These are phyloP conservation scores for Timema cristinae DNA, from an alignment of 2,888 invertebrate species.

Conservation along the genomic window DNA sequence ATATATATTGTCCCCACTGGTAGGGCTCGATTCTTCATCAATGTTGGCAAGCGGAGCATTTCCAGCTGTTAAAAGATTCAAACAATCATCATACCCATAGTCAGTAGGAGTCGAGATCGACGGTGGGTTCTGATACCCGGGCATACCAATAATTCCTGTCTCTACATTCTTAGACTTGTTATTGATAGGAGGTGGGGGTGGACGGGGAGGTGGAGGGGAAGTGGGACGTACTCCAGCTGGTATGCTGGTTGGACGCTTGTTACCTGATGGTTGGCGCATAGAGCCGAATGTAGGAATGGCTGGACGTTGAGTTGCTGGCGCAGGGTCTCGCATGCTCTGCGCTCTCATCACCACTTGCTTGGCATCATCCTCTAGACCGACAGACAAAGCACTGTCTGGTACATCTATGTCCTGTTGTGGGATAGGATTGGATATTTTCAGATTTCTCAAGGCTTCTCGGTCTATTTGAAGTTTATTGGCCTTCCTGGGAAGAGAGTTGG, in stretches of 20 bases:
- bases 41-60: slow-evolving; percentile 56
- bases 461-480: slow-evolving; percentile 60
- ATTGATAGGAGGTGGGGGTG: slow-evolving; percentile 41
- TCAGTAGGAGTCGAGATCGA: slow-evolving; percentile 46
- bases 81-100: slow-evolving; percentile 68
- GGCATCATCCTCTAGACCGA: slow-evolving; percentile 53
- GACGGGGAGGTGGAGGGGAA: slow-evolving; percentile 71
- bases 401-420: slow-evolving; percentile 63
- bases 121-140: slow-evolving; percentile 46
- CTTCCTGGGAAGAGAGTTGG: slow-evolving; percentile 59
- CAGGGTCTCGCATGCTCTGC: slow-evolving; percentile 73
- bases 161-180: slow-evolving; percentile 24
- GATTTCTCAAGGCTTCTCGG: slow-evolving; percentile 64
- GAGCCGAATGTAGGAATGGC: slow-evolving; percentile 75
- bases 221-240: slow-evolving; percentile 64
- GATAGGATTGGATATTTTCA: slow-evolving; percentile 82
- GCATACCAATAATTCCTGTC: slow-evolving; percentile 37
- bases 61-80: slow-evolving; percentile 56
- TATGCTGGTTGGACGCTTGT: slow-evolving; percentile 70
- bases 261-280: slow-evolving; percentile 66
- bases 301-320: slow-evolving; percentile 50
- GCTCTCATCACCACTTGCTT: slow-evolving; percentile 67
- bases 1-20: slow-evolving; percentile 71
- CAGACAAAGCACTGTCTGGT: slow-evolving; percentile 56
- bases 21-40: slow-evolving; percentile 53